phyloP scores from a whole-genome alignment of 2,113 vertebrate species.

The Sinocyclocheilus grahami region DNA sequence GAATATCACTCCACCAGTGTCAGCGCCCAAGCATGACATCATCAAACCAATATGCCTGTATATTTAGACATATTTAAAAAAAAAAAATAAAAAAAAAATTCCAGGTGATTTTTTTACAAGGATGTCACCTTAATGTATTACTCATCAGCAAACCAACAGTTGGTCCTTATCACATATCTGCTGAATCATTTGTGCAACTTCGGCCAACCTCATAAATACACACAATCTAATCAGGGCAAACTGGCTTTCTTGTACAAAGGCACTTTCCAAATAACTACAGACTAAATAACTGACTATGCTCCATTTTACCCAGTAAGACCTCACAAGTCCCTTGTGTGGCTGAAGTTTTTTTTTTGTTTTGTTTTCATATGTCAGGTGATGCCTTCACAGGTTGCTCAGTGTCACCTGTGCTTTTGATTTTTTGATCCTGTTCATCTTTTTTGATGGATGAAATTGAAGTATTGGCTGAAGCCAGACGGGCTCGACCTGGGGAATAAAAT shows the following conservation, averaged over 20 bases:
- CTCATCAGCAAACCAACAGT: neutral
- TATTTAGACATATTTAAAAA: neutral
- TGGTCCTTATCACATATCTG: constrained; percentile 12
- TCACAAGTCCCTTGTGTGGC: constrained; percentile 17
- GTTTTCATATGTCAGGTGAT: neutral
- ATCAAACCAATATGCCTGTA: neutral
- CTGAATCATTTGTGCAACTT: neutral
- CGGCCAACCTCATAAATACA: neutral
- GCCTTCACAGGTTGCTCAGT: neutral
- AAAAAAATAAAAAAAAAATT: neutral
- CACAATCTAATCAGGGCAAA: constrained; percentile 5
- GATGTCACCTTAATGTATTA: neutral
- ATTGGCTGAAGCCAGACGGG: too few species aligned
- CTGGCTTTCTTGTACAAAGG: constrained; percentile 25
- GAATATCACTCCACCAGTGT: neutral
- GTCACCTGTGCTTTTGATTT: constrained; percentile 19
- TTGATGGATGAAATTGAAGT: too few species aligned
- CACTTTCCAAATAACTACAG: constrained; percentile 13
- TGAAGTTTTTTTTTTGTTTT: neutral
- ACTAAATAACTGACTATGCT: constrained; percentile 7
- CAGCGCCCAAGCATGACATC: neutral
- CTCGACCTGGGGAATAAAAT: too few species aligned
- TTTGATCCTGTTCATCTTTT: constrained; percentile 10
- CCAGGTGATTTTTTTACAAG: neutral
- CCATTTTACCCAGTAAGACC: constrained; percentile 30